A percentile compares a stretch with the other conserved stretches of the same genome.
phyloP scores from a whole-genome alignment of 2,888 invertebrate genomes.

The Cheiracanthium punctorium region DNA sequence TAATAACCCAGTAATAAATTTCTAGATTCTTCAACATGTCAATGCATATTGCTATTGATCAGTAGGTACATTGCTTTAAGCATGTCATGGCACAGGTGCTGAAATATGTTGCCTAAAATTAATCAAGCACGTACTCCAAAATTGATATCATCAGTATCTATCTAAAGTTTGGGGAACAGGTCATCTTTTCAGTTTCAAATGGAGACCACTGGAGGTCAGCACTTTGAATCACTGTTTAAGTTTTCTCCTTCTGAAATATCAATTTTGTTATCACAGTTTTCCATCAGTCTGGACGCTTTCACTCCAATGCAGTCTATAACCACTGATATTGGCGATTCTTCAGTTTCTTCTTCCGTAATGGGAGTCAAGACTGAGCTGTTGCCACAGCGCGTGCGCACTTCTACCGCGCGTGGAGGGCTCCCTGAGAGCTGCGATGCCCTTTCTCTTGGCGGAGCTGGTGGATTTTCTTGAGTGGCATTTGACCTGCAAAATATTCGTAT shows the following conservation, averaged over 20 bases:
- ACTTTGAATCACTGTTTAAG: slow-evolving; percentile 22
- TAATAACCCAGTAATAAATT: too few relatives aligned
- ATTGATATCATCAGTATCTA: too few relatives aligned
- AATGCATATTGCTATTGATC: too few relatives aligned
- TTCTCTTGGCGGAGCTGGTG: neutral
- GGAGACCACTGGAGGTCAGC: slow-evolving; percentile 1
- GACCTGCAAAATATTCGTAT: neutral
- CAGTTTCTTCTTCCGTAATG: slow-evolving; percentile 34
- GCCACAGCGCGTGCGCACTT: neutral
- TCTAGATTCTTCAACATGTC: too few relatives aligned
- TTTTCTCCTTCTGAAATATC: slow-evolving; percentile 14
- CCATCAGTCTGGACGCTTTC: slow-evolving; percentile 30
- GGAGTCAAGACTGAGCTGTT: slow-evolving; percentile 10
- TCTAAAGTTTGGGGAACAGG: too few relatives aligned
- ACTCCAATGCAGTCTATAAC: slow-evolving; percentile 58
- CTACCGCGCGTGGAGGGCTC: slow-evolving; percentile 8
- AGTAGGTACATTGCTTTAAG: too few relatives aligned
- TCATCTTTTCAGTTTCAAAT: neutral
- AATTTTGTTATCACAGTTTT: slow-evolving; percentile 35
- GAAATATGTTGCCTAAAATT: too few relatives aligned
- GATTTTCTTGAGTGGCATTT: neutral
- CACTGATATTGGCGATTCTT: slow-evolving; percentile 34
- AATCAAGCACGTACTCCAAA: too few relatives aligned
- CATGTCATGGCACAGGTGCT: too few relatives aligned
- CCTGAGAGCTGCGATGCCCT: neutral